Evolutionary conservation across 2,888 invertebrate genomes (phyloP), one percentile per base, ranked within the genome.

Genomic region (Pristionchus entomophagus): DNA sequence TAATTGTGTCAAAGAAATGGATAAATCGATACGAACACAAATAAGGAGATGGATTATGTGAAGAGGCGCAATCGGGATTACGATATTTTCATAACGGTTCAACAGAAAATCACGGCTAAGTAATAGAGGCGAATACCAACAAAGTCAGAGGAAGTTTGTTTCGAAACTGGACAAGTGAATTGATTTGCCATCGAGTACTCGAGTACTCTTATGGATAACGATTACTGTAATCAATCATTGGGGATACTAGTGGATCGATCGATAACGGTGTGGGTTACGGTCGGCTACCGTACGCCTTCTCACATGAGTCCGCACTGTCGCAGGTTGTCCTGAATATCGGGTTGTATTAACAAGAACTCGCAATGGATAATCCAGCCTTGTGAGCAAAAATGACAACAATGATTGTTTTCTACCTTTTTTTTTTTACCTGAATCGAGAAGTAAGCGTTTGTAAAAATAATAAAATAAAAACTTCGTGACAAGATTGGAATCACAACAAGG

Each of bases 271-370:
- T 29, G 78, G 78, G 26, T n/a, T 80, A 80, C 49, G 26, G 51
- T 80, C 45, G 41, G 14, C 73, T 45, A 73, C 73, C n/a, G 73
- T 73, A 73, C 56, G 5, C 56, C 77, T n/a, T n/a, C n/a, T 84
- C 49, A 84, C 83, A 84, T 62, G 14, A 88, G 86, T 69, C 88
- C 88, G 65, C 87, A 87, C 17, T 85, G 86, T 51, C 88, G 83
- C 8, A 89, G 83, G 80, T 89, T 89, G 56, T 88, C 87, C 12
- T n/a, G n/a, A n/a, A n/a, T n/a, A n/a, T n/a, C n/a, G n/a, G n/a
- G n/a, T n/a, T n/a, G n/a, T n/a, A n/a, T n/a, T n/a, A n/a, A n/a
- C n/a, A n/a, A n/a, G n/a, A n/a, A n/a, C n/a, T n/a, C n/a, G n/a
- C n/a, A n/a, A n/a, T n/a, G n/a, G n/a, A n/a, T n/a, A n/a, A n/a